Base-by-base conservation (phyloP, 1,140 invertebrate genomes). In the Drosophila malerkotliana region DNA sequence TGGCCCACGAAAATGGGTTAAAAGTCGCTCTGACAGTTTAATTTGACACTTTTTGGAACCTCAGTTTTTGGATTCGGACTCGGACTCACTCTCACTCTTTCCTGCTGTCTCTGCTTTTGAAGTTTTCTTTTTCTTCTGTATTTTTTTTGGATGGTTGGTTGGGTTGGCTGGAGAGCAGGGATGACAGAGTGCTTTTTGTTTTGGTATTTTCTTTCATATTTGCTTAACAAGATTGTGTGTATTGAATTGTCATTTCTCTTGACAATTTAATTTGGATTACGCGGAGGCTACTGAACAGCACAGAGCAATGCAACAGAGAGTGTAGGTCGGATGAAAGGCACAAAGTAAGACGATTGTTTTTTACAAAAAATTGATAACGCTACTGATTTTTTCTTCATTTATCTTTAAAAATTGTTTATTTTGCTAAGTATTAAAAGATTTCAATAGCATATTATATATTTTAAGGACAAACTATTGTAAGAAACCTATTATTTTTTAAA, bases 231-330 rank as follows among this genome's bases (percentile, higher is more conserved):
- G 83, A 88, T 87, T 83, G 81, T 72, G 67, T 61, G 80, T 82
- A 88, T 87, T 87, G 83, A 87, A 88, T 87, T 87, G 83, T 88
- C 83, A 88, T 88, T 88, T 88, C 84, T 79, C 59, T 88, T 88
- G 83, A 88, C 83, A 88, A 88, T 88, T 88, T 88, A 88, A 88
- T 88, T 88, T 88, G 83, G 83, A 88, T 88, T 88, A 88, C 83
- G 83, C 76, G 41, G 71, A 73, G 59, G 81, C 81, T 87, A 87
- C 81, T 76, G 80, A 73, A 85, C 61, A 55, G 58, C 51, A 48
- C 56, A 26, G 53, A 30, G 26, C 32, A 28, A 9, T 60, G 32
- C 37, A 57, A 32, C 48, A 47, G 26, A 12, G 24, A 49, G 12
- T 32, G 60, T 44, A 80, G 44, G 32, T 73, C 63, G 41, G 37